Conservation (phyloP, 2,113 vertebrate species). For the Varanus komodoensis region DNA sequence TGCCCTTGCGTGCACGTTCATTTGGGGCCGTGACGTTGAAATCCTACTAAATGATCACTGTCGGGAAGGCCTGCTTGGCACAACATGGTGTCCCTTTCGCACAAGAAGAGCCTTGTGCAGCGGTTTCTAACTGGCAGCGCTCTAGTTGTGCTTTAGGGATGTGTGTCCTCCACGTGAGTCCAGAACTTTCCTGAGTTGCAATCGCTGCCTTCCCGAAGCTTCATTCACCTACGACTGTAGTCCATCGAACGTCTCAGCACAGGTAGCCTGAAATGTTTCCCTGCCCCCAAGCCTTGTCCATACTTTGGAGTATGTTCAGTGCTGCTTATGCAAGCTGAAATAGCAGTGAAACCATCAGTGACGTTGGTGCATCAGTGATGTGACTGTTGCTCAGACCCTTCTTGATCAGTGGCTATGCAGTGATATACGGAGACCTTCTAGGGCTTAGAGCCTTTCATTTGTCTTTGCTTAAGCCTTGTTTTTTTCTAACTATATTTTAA, state of each 20-base stretch:
- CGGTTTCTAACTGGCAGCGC: not conserved
- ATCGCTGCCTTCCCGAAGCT: not conserved
- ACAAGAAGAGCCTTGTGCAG: not conserved
- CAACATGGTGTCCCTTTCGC: not conserved
- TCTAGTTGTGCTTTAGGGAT: not conserved
- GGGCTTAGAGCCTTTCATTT: slow-evolving; percentile 30
- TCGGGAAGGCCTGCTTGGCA: not conserved
- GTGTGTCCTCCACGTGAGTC: not conserved
- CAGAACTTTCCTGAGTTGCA: not conserved
- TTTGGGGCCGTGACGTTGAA: not conserved
- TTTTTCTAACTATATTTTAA: not conserved
- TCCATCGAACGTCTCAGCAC: not conserved
- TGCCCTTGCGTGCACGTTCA: not conserved
- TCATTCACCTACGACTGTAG: not conserved
- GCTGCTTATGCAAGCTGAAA: not conserved
- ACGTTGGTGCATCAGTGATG: accelerated
- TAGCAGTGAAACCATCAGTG: not conserved
- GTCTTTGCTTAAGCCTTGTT: slow-evolving; percentile 23
- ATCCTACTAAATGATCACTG: not conserved
- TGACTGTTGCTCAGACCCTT: not conserved
- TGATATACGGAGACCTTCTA: slow-evolving; percentile 44
- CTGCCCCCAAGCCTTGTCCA: not conserved
- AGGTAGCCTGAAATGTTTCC: not conserved
- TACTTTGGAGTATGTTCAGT: accelerated
- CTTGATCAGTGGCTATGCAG: not conserved